phyloP scores from a whole-genome alignment of 1,140 invertebrate species.

The Drosophila parvula region DNA sequence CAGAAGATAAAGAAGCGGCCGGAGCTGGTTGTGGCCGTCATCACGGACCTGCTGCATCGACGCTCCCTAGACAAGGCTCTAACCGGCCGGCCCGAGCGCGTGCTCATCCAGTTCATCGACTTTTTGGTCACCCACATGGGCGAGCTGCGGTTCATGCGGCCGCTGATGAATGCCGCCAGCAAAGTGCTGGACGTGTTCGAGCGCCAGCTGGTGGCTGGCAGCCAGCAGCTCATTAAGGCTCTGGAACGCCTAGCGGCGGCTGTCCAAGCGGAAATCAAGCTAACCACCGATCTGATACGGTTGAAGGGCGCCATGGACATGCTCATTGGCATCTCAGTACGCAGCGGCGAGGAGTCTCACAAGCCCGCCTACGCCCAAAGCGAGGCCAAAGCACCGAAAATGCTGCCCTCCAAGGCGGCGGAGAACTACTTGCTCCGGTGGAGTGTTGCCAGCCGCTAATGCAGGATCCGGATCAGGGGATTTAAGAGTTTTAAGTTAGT shows the following conservation, averaged over 20 bases:
- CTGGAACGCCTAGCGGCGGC: conserved; percentile 87
- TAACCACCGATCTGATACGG: conserved; percentile 86
- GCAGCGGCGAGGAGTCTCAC: conserved; percentile 27
- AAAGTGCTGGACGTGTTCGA: conserved; percentile 91
- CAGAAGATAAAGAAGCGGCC: conserved; percentile 88
- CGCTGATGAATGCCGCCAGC: conserved; percentile 90
- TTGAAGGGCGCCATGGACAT: conserved; percentile 89
- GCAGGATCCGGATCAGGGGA: neutral
- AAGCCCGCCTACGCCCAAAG: conserved; percentile 7
- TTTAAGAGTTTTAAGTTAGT: neutral
- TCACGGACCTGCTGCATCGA: conserved; percentile 93
- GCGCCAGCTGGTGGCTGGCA: conserved; percentile 69
- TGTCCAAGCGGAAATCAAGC: conserved; percentile 88
- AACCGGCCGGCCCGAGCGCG: conserved; percentile 88
- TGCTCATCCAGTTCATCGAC: conserved; percentile 88
- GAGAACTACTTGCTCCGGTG: conserved; percentile 53
- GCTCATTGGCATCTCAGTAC: conserved; percentile 86
- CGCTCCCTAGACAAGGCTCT: conserved; percentile 90
- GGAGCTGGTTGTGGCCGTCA: conserved; percentile 90
- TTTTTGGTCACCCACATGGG: conserved; percentile 92
- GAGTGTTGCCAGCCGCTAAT: conserved; percentile 34
- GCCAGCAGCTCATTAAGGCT: conserved; percentile 86
- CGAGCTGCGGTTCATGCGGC: conserved; percentile 89
- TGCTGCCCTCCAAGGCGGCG: conserved; percentile 59
- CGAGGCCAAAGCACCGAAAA: conserved; percentile 6